A percentile compares a stretch with the other conserved stretches of the same genome.
phyloP scores from a whole-genome alignment of 2,888 invertebrate species.

The Pteria penguin region DNA sequence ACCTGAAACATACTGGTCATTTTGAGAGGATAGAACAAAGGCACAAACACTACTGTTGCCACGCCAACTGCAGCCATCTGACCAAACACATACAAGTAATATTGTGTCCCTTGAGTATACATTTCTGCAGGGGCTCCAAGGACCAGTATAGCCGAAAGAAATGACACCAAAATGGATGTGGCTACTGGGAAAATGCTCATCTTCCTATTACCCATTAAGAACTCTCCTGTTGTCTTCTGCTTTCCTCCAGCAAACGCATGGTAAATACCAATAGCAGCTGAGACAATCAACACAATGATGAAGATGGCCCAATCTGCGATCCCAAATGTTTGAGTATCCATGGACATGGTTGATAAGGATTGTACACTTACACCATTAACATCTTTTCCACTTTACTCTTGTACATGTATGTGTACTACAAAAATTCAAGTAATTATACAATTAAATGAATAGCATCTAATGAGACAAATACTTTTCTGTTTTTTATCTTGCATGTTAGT shows the following conservation, averaged over 20 bases:
- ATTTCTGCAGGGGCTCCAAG: conserved; percentile 72
- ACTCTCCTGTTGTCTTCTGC: conserved; percentile 65
- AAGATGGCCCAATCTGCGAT: conserved; percentile 63
- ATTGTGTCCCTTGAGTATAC: conserved; percentile 69
- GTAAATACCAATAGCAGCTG: conserved; percentile 65
- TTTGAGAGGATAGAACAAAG: conserved; percentile 57
- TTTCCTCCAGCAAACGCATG: conserved; percentile 60
- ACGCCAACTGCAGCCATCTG: conserved; percentile 36
- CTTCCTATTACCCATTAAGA: conserved; percentile 66
- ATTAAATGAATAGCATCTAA: too few species aligned
- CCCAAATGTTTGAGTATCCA: conserved; percentile 4
- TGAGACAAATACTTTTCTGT: too few species aligned
- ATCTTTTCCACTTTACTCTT: too few species aligned
- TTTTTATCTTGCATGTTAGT: too few species aligned
- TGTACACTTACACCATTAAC: too few species aligned
- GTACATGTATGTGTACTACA: too few species aligned
- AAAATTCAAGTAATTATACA: too few species aligned
- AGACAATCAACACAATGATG: conserved; percentile 52
- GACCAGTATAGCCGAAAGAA: conserved; percentile 74
- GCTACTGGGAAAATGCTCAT: conserved; percentile 67
- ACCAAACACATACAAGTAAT: conserved; percentile 48
- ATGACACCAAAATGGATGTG: conserved; percentile 71
- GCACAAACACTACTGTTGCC: conserved; percentile 55
- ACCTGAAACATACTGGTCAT: conserved; percentile 63
- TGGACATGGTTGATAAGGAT: too few species aligned